Conservation (phyloP, 1,140 invertebrate genomes). For the Penaeus japonicus region DNA sequence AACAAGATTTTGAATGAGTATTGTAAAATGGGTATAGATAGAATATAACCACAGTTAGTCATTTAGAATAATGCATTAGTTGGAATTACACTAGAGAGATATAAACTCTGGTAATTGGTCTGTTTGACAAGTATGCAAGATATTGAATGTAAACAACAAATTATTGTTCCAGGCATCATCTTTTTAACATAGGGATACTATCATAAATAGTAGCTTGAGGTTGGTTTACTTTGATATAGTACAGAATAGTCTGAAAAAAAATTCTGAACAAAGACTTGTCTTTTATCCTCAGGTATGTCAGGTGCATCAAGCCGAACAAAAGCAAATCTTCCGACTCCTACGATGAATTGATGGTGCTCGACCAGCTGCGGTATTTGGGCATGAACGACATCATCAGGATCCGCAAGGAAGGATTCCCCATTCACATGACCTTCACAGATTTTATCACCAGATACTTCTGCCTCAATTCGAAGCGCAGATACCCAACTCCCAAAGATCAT, state of each 20-base stretch:
- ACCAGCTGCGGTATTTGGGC: slow-evolving; percentile 91
- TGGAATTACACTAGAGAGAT: no score
- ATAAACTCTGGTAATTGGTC: no score
- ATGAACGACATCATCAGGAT: slow-evolving; percentile 97
- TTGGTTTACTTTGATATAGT: no score
- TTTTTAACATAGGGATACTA: no score
- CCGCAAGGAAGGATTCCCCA: slow-evolving; percentile 89
- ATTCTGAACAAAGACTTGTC: neutral
- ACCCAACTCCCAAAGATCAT: slow-evolving; percentile 51
- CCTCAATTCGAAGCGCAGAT: slow-evolving; percentile 66
- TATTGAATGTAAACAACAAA: no score
- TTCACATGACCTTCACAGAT: slow-evolving; percentile 81
- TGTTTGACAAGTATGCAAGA: no score
- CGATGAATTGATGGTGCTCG: slow-evolving; percentile 82
- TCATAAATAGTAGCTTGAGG: neutral
- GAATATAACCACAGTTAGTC: neutral
- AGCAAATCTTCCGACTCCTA: slow-evolving; percentile 86
- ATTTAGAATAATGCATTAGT: neutral
- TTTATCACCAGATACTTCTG: slow-evolving; percentile 84
- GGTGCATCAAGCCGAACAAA: slow-evolving; percentile 94
- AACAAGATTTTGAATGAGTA: no score
- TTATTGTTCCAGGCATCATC: no score
- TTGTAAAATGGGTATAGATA: no score
- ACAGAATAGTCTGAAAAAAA: no score
- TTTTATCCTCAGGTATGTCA: slow-evolving; percentile 77